Evolutionary conservation across 2,113 vertebrate genomes (phyloP).

Genomic region (Centropristis striata): DNA sequence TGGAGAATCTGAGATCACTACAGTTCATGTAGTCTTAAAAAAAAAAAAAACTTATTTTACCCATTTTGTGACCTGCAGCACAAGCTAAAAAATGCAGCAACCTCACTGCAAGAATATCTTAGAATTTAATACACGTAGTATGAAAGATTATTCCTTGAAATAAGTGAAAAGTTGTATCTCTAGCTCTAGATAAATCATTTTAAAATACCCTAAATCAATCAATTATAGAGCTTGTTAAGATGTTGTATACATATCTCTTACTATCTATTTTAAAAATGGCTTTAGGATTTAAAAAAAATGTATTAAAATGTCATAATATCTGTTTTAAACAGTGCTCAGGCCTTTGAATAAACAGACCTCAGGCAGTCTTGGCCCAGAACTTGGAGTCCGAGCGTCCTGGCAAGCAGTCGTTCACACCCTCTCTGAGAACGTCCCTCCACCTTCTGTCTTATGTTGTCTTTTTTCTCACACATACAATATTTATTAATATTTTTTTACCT

Average conservation of each 20-base stretch:
- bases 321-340: neutral
- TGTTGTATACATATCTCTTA: too few relatives aligned
- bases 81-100: neutral
- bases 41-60: neutral
- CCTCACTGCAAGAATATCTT: neutral
- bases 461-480: neutral
- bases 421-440: neutral
- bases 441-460: slow-evolving; percentile 10
- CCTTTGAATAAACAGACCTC: slow-evolving; percentile 13
- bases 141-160: too few relatives aligned
- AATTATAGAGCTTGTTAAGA: too few relatives aligned
- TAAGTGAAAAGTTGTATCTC: too few relatives aligned
- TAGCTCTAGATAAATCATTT: too few relatives aligned
- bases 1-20: neutral
- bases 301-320: neutral
- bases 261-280: neutral
- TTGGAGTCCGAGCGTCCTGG: neutral
- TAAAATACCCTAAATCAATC: too few relatives aligned
- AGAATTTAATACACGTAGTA: neutral
- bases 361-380: slow-evolving; percentile 9
- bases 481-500: neutral
- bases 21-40: slow-evolving; percentile 10
- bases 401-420: slow-evolving; percentile 14
- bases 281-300: neutral
- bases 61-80: neutral